phyloP scores from a whole-genome alignment of 2,797 vertebrate species.

The Tarsius wallacei region DNA sequence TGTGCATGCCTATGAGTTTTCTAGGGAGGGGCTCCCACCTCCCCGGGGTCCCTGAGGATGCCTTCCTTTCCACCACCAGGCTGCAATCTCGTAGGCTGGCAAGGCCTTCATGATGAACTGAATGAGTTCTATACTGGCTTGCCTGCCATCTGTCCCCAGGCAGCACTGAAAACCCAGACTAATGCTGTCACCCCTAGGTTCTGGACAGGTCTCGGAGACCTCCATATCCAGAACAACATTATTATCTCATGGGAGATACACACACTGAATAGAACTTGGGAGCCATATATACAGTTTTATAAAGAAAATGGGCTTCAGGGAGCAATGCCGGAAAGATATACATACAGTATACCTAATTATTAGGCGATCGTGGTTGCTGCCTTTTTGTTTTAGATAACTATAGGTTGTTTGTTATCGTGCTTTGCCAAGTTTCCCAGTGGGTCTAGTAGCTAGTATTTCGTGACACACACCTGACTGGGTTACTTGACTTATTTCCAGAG shows the following conservation, averaged over 20 bases:
- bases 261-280: background rate
- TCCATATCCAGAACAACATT: background rate
- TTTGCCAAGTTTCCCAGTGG: slow-evolving; percentile 58
- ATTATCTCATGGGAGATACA: background rate
- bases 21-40: background rate
- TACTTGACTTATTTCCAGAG: slow-evolving; percentile 19
- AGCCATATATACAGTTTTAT: background rate
- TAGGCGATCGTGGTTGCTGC: background rate
- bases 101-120: background rate
- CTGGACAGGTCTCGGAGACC: background rate
- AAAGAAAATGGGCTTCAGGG: background rate
- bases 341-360: background rate
- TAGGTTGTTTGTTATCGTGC: background rate
- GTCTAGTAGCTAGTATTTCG: slow-evolving; percentile 54
- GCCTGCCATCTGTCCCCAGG: background rate
- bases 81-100: background rate
- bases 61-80: background rate
- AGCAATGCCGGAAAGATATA: background rate
- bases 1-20: background rate
- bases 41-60: rapidly evolving
- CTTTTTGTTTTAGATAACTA: background rate
- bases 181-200: rapidly evolving
- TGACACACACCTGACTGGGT: slow-evolving; percentile 11
- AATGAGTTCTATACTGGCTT: background rate
- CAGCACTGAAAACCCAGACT: background rate